Conservation (phyloP, 2,797 vertebrate species). For the Chlorospingus semifuscus region DNA sequence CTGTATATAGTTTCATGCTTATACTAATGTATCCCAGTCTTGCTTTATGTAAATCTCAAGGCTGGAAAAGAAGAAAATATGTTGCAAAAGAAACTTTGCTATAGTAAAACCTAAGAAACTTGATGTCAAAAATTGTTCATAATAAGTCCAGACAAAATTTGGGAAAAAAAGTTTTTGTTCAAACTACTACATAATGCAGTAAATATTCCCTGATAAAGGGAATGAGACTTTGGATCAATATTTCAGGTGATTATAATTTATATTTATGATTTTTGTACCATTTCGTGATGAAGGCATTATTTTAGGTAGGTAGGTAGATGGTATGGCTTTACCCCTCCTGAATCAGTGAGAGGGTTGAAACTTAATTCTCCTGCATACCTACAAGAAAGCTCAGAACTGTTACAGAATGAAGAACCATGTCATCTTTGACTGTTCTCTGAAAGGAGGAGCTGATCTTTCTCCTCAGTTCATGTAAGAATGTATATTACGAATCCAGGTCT, state of each 20-base stretch:
- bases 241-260: not conserved
- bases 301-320: fast-evolving
- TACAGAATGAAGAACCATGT: not conserved
- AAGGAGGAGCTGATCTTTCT: not conserved
- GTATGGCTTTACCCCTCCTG: not conserved
- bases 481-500: not conserved
- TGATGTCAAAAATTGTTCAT: not conserved
- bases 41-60: not conserved
- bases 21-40: not conserved
- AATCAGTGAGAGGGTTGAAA: not conserved
- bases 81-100: not conserved
- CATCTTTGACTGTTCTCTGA: not conserved
- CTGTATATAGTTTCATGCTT: not conserved
- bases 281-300: not conserved
- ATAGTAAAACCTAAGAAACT: not conserved
- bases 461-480: not conserved
- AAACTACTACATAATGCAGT: not conserved
- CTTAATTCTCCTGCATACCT: not conserved
- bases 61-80: not conserved
- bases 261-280: not conserved
- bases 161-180: not conserved
- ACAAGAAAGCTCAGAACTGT: not conserved
- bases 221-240: not conserved
- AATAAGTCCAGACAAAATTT: not conserved
- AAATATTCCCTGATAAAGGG: not conserved